phyloP scores from a whole-genome alignment of 2,888 invertebrate species.

The Hoplodrina blanda region DNA sequence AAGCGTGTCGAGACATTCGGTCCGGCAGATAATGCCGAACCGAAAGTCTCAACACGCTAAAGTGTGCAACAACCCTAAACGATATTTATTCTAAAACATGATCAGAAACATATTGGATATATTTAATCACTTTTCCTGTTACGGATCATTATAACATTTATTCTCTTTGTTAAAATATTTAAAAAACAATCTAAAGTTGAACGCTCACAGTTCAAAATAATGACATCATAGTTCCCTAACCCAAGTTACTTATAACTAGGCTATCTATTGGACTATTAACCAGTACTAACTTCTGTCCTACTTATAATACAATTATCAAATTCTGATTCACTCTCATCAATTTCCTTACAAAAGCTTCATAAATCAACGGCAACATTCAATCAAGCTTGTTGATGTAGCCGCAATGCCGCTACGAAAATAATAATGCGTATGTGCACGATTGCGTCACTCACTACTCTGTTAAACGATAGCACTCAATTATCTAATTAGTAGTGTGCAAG shows the following conservation, averaged over 20 bases:
- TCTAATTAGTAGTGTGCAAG: constrained; percentile 33
- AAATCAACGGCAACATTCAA: constrained; percentile 16
- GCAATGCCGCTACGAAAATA: constrained; percentile 4
- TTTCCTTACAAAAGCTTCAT: constrained; percentile 22
- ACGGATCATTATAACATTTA: too few relatives aligned
- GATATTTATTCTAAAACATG: too few relatives aligned
- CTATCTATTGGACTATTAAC: constrained; percentile 27
- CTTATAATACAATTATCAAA: constrained; percentile 21
- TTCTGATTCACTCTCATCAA: constrained; percentile 33
- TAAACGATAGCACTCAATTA: constrained; percentile 38
- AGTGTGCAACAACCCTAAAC: too few relatives aligned
- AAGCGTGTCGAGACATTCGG: too few relatives aligned
- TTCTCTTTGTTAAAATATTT: too few relatives aligned
- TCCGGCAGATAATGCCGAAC: too few relatives aligned
- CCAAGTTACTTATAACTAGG: constrained; percentile 8
- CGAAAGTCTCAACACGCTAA: too few relatives aligned
- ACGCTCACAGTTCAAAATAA: background rate
- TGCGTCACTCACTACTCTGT: constrained; percentile 17
- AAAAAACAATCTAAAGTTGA: background rate
- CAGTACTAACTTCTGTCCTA: constrained; percentile 22
- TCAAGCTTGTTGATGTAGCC: constrained; percentile 7
- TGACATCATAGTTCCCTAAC: constrained; percentile 23
- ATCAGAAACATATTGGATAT: too few relatives aligned
- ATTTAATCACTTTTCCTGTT: too few relatives aligned
- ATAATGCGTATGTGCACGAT: constrained; percentile 21